A percentile compares a stretch with the other conserved stretches of the same genome.
Conservation (phyloP, 2,113 vertebrate genomes). For the Acanthochromis polyacanthus region DNA sequence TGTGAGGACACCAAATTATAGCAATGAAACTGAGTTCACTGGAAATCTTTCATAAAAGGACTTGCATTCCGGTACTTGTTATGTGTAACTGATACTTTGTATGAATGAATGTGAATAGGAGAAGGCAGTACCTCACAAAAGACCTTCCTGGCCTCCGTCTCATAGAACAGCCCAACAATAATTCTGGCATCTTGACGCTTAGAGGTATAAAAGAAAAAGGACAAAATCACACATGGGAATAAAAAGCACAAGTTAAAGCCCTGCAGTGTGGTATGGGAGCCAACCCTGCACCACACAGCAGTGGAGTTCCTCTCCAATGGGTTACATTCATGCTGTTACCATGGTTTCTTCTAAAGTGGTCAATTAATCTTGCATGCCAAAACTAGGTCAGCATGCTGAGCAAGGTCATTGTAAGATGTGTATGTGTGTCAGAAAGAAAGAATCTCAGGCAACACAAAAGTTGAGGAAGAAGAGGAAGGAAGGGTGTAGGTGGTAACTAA, state of each 20-base stretch:
- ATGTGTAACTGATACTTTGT: too few species aligned
- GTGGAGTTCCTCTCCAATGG: slow-evolving; percentile 30
- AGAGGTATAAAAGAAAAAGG: neutral
- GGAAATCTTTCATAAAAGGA: too few species aligned
- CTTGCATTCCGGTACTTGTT: too few species aligned
- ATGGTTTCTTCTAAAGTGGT: slow-evolving; percentile 62
- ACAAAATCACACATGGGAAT: slow-evolving; percentile 12
- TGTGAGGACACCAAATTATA: too few species aligned
- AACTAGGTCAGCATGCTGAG: slow-evolving; percentile 59
- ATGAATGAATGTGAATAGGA: neutral
- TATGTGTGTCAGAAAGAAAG: neutral
- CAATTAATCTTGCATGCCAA: slow-evolving; percentile 70
- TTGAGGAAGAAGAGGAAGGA: neutral
- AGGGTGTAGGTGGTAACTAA: too few species aligned
- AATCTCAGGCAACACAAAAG: neutral
- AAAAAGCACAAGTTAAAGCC: slow-evolving; percentile 5
- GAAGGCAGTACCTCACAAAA: slow-evolving; percentile 89
- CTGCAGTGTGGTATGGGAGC: neutral
- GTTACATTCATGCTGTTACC: slow-evolving; percentile 60
- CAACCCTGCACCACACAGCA: slow-evolving; percentile 11
- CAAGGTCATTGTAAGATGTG: slow-evolving; percentile 36
- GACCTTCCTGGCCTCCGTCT: slow-evolving; percentile 93
- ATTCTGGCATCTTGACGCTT: slow-evolving; percentile 93
- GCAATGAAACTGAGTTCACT: too few species aligned
- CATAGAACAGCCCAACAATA: slow-evolving; percentile 94